Conservation (phyloP, 2,797 vertebrate species). For the Muraenolepis orangiensis region DNA sequence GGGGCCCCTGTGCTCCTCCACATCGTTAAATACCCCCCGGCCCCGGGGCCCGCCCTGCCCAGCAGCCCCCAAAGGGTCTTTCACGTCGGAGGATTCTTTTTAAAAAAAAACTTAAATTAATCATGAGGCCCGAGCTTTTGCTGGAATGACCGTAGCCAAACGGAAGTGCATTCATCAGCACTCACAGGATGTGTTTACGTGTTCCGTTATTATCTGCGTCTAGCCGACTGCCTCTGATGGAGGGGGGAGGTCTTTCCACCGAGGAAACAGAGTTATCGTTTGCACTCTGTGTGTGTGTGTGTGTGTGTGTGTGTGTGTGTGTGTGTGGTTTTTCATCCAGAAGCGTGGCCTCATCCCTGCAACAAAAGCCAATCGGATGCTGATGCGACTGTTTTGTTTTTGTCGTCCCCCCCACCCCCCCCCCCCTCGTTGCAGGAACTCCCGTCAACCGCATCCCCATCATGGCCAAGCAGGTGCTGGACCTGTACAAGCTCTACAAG, state of each 20-base stretch:
- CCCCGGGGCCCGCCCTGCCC: too few relatives aligned
- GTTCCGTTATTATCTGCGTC: not conserved
- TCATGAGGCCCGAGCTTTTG: not conserved
- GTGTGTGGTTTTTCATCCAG: too few relatives aligned
- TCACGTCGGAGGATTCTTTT: not conserved
- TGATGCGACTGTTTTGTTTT: not conserved
- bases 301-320: too few relatives aligned
- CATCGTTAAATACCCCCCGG: not conserved
- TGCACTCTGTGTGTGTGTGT: not conserved
- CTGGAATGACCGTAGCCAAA: not conserved
- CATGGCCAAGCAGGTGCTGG: slow-evolving; percentile 96
- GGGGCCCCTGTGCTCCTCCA: too few relatives aligned
- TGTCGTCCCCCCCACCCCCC: not conserved
- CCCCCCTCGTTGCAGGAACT: slow-evolving; percentile 73
- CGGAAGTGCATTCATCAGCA: not conserved
- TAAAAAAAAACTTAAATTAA: not conserved
- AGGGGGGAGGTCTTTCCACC: too few relatives aligned
- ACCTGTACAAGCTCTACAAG: slow-evolving; percentile 91
- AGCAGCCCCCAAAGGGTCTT: too few relatives aligned
- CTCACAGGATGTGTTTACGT: not conserved
- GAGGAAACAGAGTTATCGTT: not conserved
- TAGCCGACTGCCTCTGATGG: too few relatives aligned
- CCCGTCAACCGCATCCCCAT: slow-evolving; percentile 97
- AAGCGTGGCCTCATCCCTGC: too few relatives aligned
- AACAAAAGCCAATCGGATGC: too few relatives aligned